Evolutionary conservation across 2,888 invertebrate genomes (phyloP), one percentile per base, ranked within the genome.

Genomic region (Papilio gigon): DNA sequence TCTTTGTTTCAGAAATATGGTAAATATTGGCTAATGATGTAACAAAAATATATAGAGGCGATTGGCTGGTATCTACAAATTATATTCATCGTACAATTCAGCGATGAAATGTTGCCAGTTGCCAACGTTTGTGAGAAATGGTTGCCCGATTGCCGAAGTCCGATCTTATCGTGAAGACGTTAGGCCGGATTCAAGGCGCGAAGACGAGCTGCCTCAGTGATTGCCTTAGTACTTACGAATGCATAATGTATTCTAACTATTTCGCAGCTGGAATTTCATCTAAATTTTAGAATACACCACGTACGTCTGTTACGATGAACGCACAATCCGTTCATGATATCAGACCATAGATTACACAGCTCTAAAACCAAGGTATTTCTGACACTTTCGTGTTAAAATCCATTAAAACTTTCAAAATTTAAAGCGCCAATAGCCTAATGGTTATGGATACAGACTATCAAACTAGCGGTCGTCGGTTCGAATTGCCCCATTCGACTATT

Each of bases 101-200:
- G 30, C 8, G 30, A 56, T 56, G 53, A 56, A 30, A 56, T 56
- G 53, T 56, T 56, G 30, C 27, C 53, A 27, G 53, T 53, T 53
- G 53, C 53, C 53, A 56, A 17, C 30, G 53, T 56, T 56, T 8
- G 53, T 30, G 53, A 30, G 53, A 56, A 56, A 56, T 30, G 53
- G 17, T 56, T 56, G 30, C 53, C 17, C 53, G 53, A 56, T 56
- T 56, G 17, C 17, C 53, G 30, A 50, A 14, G 30, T 11, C 53
- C 17, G 53, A 56, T 30, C 53, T 56, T 56, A 56, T 56, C 53
- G 14, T 56, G 17, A n/a, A 30, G n/a, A 50, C 4, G 25, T 53
- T 53, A 50, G 14, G 30, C 53, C 30, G 53, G 27, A 56, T 50
- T 50, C 50, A 20, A 14, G 25, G 50, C n/a, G 53, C 53, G 53